Evolutionary conservation across 2,113 vertebrate species (phyloP), one percentile per base, ranked within the genome.

Genomic region (Bujurquina vittata): DNA sequence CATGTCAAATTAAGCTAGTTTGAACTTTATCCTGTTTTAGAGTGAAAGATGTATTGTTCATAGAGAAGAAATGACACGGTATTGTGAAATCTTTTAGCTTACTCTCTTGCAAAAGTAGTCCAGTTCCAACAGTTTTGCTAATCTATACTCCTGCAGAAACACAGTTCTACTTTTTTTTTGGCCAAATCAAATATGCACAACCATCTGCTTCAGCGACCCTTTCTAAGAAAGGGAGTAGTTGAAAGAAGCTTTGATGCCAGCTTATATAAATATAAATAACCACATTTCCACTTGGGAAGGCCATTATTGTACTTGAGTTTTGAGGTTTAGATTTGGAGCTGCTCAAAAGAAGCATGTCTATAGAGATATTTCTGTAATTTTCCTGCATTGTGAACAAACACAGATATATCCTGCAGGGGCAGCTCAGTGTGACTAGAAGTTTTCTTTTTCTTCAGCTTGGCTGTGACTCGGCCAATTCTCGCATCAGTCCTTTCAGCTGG

Each of bases 401-500:
- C n/a, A 84, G 17, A 83, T 9, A 80, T 61, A 59, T 7, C 7
- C 49, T 78, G 26, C 18, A 75, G 77, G 40, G 18, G 82, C 81
- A 59, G 61, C 57, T 59, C 15, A 79, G 46, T 65, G 31, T 55
- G 76, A 84, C 14, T 69, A 61, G 26, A 12, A n/a, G 46, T 54
- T 52, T 35, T 77, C 40, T 79, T 69, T 62, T 33, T 54, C 76
- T 26, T 46, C 65, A 79, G 60, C 84, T 77, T 54, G 60, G 31
- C 29, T 56, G 46, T 43, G 57, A 12, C 33, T 75, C 35, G 54
- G 49, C 43, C 11, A 55, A 73, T 80, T 73, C 81, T 84, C 88
- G 90, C 84, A 92, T 89, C 73, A 67, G 72, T 82, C 61, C 79
- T 89, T 78, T 84, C 87, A 82, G 77, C 92, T 74, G 59, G 37